Evolutionary conservation across 2,888 invertebrate species (phyloP).

Genomic region (Ochropacha duplaris): DNA sequence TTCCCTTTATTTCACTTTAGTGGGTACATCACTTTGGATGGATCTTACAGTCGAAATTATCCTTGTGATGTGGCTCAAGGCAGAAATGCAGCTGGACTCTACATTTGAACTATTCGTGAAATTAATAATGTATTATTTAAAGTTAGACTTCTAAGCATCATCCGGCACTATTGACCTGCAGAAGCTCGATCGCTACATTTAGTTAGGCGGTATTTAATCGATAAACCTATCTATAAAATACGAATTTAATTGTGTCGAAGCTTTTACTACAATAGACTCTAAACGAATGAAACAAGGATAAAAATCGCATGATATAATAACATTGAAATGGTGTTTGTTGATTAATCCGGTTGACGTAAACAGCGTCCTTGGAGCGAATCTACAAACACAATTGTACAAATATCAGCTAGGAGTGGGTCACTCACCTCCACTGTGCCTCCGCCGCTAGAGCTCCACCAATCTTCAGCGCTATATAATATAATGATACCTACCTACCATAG

Average conservation of each 20-base stretch:
- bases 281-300: constrained; percentile 38
- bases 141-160: constrained; percentile 23
- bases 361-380: constrained; percentile 71
- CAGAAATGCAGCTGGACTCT: too few relatives aligned
- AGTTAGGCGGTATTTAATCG: constrained; percentile 8
- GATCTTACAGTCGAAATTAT: too few relatives aligned
- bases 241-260: constrained; percentile 12
- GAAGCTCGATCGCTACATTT: constrained; percentile 17
- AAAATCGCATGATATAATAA: constrained; percentile 33
- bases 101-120: too few relatives aligned
- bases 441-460: constrained; percentile 23
- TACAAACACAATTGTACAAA: constrained; percentile 76
- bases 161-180: constrained; percentile 48
- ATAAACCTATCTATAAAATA: constrained; percentile 14
- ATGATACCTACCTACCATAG: constrained; percentile 10
- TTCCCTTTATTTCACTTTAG: too few relatives aligned
- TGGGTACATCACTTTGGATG: too few relatives aligned
- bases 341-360: constrained; percentile 69
- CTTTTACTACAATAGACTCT: constrained; percentile 31
- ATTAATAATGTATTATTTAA: too few relatives aligned
- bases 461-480: background rate
- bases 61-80: too few relatives aligned
- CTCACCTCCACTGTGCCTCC: constrained; percentile 58
- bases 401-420: constrained; percentile 64
- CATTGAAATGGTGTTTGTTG: constrained; percentile 39